phyloP scores from a whole-genome alignment of 2,113 vertebrate species.

The Promerops cafer region DNA sequence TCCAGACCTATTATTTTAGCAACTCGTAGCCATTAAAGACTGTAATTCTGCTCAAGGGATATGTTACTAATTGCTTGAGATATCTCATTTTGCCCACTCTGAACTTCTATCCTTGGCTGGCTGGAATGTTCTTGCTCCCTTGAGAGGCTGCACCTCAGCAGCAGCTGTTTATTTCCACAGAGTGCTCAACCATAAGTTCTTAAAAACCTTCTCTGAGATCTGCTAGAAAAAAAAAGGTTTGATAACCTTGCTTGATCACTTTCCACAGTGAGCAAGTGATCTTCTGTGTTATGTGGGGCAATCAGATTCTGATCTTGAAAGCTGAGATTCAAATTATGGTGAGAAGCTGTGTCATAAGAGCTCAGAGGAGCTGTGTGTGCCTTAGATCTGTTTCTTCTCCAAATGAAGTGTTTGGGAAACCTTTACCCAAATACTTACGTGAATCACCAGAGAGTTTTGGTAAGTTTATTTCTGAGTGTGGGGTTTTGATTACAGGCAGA shows the following conservation, averaged over 20 bases:
- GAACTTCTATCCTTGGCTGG: not conserved
- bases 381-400: not conserved
- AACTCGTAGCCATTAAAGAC: not conserved
- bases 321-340: not conserved
- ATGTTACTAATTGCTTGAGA: not conserved
- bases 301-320: not conserved
- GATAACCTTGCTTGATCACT: not conserved
- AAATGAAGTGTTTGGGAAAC: not conserved
- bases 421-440: not conserved
- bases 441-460: not conserved
- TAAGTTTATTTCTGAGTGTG: not conserved
- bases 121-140: not conserved
- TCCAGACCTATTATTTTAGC: not conserved
- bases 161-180: not conserved
- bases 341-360: not conserved
- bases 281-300: not conserved
- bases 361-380: not conserved
- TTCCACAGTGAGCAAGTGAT: not conserved
- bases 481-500: not conserved
- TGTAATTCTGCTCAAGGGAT: not conserved
- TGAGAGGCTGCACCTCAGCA: not conserved
- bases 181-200: not conserved
- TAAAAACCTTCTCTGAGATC: not conserved
- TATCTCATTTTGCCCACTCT: not conserved
- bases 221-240: not conserved